Evolutionary conservation across 2,797 vertebrate species (phyloP).

Genomic region (Melopsittacus undulatus): DNA sequence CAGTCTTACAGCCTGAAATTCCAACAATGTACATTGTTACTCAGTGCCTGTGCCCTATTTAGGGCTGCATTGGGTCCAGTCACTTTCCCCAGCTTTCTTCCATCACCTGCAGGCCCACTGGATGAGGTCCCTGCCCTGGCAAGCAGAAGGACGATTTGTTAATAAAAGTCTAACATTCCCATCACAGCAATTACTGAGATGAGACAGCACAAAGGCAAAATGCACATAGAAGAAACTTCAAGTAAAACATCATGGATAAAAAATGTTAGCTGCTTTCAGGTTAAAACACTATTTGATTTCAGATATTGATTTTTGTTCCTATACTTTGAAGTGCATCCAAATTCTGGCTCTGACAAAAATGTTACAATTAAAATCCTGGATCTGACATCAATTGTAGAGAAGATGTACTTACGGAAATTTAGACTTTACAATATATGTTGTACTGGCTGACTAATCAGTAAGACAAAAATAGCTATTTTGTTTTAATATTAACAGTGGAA

Average conservation of each 20-base stretch:
- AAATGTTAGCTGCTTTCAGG: neutral
- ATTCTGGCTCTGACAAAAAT: neutral
- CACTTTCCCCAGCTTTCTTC: neutral
- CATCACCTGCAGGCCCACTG: neutral
- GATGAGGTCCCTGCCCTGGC: neutral
- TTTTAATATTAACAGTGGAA: neutral
- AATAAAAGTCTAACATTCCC: neutral
- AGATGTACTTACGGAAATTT: neutral
- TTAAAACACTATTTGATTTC: slow-evolving; percentile 9
- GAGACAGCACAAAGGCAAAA: neutral
- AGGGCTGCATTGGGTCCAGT: neutral
- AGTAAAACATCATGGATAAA: neutral
- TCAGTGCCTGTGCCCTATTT: neutral
- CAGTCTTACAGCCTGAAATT: neutral
- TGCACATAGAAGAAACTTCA: neutral
- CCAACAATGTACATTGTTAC: neutral
- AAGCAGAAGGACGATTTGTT: neutral
- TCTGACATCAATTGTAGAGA: neutral
- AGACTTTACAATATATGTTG: neutral
- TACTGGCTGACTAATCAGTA: neutral
- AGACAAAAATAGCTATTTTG: neutral
- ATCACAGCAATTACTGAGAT: neutral
- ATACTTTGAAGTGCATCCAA: slow-evolving; percentile 26
- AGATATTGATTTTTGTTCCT: slow-evolving; percentile 20
- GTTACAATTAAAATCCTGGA: neutral